Evolutionary conservation across 2,113 vertebrate genomes (phyloP), one percentile per base, ranked within the genome.

Genomic region (Geococcyx californianus): DNA sequence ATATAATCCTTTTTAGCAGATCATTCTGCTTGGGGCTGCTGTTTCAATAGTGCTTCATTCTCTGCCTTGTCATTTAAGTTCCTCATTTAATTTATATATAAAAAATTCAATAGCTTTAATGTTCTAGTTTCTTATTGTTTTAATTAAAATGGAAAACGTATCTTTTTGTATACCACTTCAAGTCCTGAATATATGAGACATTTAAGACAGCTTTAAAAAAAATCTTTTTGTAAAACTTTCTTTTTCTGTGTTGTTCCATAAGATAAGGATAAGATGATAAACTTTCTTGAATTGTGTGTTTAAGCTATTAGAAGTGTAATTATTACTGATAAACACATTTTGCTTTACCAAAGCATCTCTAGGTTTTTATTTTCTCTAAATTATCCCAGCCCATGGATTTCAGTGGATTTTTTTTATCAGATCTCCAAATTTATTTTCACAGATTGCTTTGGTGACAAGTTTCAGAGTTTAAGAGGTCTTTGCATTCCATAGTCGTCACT

Each of bases 11-110:
- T 73, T 95, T 91, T 77, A 82, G 45, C 51, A 83, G 67, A 67
- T 59, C 7, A 33, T 83, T 91, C n/a, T 80, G 33, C 77, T 94
- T 70, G 42, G 21, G 36, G 78, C 67, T 83, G 23, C 70, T 87
- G 51, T 84, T 95, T 74, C 75, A 90, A 16, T 28, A 78, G 13
- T 44, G 13, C 26, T 80, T 31, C 34, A 4, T 84, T 88, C 63
- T 80, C n/a, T 18, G 23, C 12, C 33, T 62, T 69, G 51, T 49
- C 87, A 47, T 93, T 93, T 83, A 59, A 73, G 20, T 70, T 79
- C 54, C 9, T 38, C n/a, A 77, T 85, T 94, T 95, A 87, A 95
- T 93, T 84, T 85, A 69, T 42, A 76, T 29, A 79, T 93, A 13
- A 94, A 95, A 84, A 73, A 75, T 45, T 69, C 40, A 49, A 29